Evolutionary conservation across 64 coral and sea anemone genomes (phyloP).

Genomic region (Porites lutea): DNA sequence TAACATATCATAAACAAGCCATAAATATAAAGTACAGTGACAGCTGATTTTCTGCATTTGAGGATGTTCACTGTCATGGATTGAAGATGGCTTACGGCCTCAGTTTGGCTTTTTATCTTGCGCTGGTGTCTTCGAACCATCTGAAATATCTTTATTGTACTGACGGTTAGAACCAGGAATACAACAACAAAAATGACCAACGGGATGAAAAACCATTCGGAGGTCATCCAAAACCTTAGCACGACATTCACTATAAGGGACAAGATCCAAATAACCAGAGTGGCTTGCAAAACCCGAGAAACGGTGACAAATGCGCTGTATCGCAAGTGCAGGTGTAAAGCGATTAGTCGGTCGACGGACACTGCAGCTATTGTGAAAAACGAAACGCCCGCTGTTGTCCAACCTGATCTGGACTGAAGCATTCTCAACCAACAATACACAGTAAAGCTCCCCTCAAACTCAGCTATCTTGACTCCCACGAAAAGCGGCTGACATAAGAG

Average conservation of each 20-base stretch:
- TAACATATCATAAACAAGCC: too few relatives aligned
- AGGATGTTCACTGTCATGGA: too few relatives aligned
- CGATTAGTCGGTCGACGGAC: conserved; percentile 31
- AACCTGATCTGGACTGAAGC: not conserved
- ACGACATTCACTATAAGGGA: not conserved
- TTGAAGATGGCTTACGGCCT: too few relatives aligned
- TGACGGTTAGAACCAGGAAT: too few relatives aligned
- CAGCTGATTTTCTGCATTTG: too few relatives aligned
- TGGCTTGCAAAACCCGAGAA: conserved; percentile 14
- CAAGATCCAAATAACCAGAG: conserved; percentile 5
- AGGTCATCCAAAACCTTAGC: conserved; percentile 25
- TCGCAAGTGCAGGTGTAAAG: conserved; percentile 19
- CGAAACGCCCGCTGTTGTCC: conserved; percentile 41
- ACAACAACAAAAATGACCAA: too few relatives aligned
- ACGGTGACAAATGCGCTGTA: conserved; percentile 24
- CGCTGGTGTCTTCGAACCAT: too few relatives aligned
- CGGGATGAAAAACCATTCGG: too few relatives aligned
- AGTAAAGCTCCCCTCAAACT: not conserved
- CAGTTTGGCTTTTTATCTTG: too few relatives aligned
- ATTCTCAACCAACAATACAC: conserved; percentile 30
- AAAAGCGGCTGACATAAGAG: conserved; percentile 19
- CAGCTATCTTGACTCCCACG: conserved; percentile 23
- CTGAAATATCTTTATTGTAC: too few relatives aligned
- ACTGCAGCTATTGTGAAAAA: conserved; percentile 49
- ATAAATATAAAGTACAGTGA: too few relatives aligned